Evolutionary conservation across 2,888 invertebrate species (phyloP), one percentile per base, ranked within the genome.

Genomic region (Cheilosia scutellata): DNA sequence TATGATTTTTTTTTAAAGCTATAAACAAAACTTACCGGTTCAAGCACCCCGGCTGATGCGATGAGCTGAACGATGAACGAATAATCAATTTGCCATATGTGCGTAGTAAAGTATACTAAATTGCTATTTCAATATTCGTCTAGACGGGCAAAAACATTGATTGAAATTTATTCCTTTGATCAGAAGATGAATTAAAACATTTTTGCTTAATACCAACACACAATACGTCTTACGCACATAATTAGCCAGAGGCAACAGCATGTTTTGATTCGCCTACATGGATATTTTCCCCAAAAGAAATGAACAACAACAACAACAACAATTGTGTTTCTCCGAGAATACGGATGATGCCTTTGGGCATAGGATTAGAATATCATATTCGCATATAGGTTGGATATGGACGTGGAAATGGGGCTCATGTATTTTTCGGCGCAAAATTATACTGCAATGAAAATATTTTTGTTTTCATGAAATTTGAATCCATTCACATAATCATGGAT

Each of bases 61-160:
- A 20, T 20, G 20, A 20, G 20, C 20, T 20, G 20, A 20, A 20
- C 20, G 20, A 20, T 2, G 0, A 20, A 9, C 16, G 7, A 13
- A 29, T 33, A 55, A 55, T 55, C 31, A 68, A 55, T 42, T 68
- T 40, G 9, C 7, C 42, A 31, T 40, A 33, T 51, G 37, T 33
- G 37, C 31, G 49, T 13, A 49, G 7, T 33, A 4, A 29, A 20
- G 13, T 16, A n/a, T n/a, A 49, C 27, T 6, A 25, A 33, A 51
- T 49, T 49, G 37, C 5, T 5, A 11, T 31, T 51, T 65, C 33
- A 65, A 65, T 37, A 55, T 70, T 44, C 57, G 68, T 70, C 68
- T 70, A 70, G 68, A 70, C 66, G 53, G 16, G 44, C n/a, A 11
- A 7, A 29, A 62, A 44, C 20, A 44, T 44, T 57, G 25, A 70